Conservation (phyloP, 1,140 invertebrate genomes). For the Drosophila ficusphila region DNA sequence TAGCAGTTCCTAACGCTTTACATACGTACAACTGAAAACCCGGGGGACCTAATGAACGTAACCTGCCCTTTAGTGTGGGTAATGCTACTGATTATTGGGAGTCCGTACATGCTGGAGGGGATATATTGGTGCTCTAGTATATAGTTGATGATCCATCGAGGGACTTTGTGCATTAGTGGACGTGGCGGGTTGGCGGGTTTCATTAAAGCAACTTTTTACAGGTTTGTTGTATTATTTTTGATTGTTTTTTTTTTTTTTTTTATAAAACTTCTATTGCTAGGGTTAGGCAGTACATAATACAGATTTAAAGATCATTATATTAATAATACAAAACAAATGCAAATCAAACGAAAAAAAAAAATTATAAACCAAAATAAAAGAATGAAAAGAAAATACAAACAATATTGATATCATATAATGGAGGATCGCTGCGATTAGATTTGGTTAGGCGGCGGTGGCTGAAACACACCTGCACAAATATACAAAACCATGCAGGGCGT, state of each 20-base stretch:
- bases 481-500: constrained; percentile 80
- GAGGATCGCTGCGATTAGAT: constrained; percentile 27
- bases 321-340: constrained; percentile 46
- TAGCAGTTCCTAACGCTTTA: constrained; percentile 29
- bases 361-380: constrained; percentile 11
- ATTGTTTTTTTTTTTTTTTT: constrained; percentile 16
- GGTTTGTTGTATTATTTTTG: constrained; percentile 8
- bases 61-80: not conserved
- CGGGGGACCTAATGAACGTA: not conserved
- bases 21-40: not conserved
- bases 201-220: constrained; percentile 16
- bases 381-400: constrained; percentile 25
- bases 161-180: constrained; percentile 8
- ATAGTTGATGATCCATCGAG: not conserved
- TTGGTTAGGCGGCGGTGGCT: constrained; percentile 43
- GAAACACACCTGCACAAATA: constrained; percentile 83
- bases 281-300: constrained; percentile 54
- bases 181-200: not conserved
- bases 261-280: constrained; percentile 42
- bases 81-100: not conserved
- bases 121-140: constrained; percentile 3
- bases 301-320: constrained; percentile 34
- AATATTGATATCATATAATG: constrained; percentile 18
- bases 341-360: constrained; percentile 23
- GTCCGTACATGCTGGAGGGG: constrained; percentile 2